phyloP scores from a whole-genome alignment of 2,113 vertebrate species.

The Symphodus melops region DNA sequence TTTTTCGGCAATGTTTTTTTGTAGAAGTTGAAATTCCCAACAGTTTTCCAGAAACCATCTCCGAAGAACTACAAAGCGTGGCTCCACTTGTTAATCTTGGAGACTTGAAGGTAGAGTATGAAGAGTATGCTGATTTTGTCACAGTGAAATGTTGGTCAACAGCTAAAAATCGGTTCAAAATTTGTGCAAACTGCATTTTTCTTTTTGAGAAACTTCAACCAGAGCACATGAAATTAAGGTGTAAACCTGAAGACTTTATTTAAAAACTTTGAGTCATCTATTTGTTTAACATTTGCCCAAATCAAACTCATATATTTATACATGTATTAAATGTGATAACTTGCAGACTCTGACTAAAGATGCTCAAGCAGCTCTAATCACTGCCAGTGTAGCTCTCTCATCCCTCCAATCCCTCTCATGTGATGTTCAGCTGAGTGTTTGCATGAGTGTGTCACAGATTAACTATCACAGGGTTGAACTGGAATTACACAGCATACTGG shows the following conservation, averaged over 20 bases:
- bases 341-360: neutral
- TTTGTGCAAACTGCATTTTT: too few relatives aligned
- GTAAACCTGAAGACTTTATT: too few relatives aligned
- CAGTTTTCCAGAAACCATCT: neutral
- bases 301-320: neutral
- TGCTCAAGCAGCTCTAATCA: neutral
- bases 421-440: conserved; percentile 87
- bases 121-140: neutral
- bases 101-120: neutral
- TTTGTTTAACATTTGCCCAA: too few relatives aligned
- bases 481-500: conserved; percentile 31
- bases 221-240: too few relatives aligned
- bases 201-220: too few relatives aligned
- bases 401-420: conserved; percentile 85
- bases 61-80: neutral
- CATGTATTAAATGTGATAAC: neutral
- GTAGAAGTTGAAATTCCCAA: neutral
- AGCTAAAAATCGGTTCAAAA: too few relatives aligned
- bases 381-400: conserved; percentile 56
- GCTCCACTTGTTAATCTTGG: neutral
- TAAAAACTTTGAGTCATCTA: too few relatives aligned
- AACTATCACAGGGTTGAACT: conserved; percentile 40
- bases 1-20: neutral
- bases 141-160: too few relatives aligned
- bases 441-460: conserved; percentile 32